Evolutionary conservation across 2,888 invertebrate genomes (phyloP), one percentile per base, ranked within the genome.

Genomic region (Polymixis flavicincta): DNA sequence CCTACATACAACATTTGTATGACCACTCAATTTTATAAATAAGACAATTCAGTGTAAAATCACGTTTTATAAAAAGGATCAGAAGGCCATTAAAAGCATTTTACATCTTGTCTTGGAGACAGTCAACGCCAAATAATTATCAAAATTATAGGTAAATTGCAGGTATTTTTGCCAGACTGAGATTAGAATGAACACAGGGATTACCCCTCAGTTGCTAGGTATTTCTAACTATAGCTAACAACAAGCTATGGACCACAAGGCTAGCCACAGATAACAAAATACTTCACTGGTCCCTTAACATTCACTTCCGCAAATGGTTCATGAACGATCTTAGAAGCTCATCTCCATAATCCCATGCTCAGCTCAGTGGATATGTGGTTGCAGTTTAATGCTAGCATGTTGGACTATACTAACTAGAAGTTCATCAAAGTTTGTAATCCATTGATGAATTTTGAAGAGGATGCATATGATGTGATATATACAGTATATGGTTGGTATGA

Each of bases 371-470:
- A 64, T 82, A 64, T 60, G 54, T 22, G 60, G 54, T 65, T 80
- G 42, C 74, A 81, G 48, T 59, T 64, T 74, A 82, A 69, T 65
- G 19, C 32, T 60, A 52, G 50, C 50, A 57, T 61, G 66, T 59
- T 54, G 25, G 59, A 71, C 59, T 60, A 55, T 64, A 67, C 57
- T 22, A 32, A 67, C 67, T 71, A 71, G 70, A 59, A 60, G 63
- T 83, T 83, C 63, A 83, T 80, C 83, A 59, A 80, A 80, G 66
- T 80, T 80, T 67, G 59, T 83, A 77, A 83, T 80, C 64, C 78
- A 80, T 67, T 83, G 70, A 83, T 80, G 59, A 67, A 80, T 83
- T 77, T 83, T 50, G 71, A 68, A 64, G 67, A 60, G n/a, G 42
- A 28, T 80, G 32, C 57, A 42, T 42, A 52, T 25, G 60, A 42